Evolutionary conservation across 2,797 vertebrate species (phyloP).

Genomic region (Macroramphosus scolopax): DNA sequence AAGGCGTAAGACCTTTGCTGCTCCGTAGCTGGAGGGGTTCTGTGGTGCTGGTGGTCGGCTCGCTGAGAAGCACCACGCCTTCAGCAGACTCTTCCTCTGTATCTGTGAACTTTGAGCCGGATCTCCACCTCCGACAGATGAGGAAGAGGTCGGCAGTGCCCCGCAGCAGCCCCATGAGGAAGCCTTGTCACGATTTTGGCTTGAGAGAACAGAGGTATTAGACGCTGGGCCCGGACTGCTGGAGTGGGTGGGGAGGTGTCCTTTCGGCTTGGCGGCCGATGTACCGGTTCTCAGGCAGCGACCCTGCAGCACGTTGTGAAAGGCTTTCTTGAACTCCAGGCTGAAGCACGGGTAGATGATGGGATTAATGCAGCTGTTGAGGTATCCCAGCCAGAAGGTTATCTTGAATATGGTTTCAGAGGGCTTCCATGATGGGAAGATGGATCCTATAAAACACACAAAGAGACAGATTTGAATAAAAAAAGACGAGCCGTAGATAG

Average conservation of each 20-base stretch:
- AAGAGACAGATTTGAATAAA: slow-evolving; percentile 7
- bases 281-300: slow-evolving; percentile 78
- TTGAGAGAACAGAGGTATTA: slow-evolving; percentile 42
- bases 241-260: slow-evolving; percentile 45
- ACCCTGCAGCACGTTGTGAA: slow-evolving; percentile 85
- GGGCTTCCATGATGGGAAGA: slow-evolving; percentile 91
- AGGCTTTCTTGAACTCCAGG: slow-evolving; percentile 94
- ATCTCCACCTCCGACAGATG: slow-evolving; percentile 10
- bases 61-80: slow-evolving; percentile 82
- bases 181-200: slow-evolving; percentile 1
- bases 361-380: slow-evolving; percentile 99
- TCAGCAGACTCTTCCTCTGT: slow-evolving; percentile 82
- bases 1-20: slow-evolving; percentile 79
- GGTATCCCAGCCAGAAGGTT: slow-evolving; percentile 96
- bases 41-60: slow-evolving; percentile 26
- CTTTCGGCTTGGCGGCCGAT: slow-evolving; percentile 51
- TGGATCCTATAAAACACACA: slow-evolving; percentile 80
- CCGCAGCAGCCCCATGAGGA: slow-evolving; percentile 45
- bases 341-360: slow-evolving; percentile 97
- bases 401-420: slow-evolving; percentile 95
- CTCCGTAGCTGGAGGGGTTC: slow-evolving; percentile 18
- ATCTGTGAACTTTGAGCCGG: slow-evolving; percentile 60
- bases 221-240: slow-evolving; percentile 3
- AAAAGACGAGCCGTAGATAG: not conserved
- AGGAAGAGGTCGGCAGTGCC: slow-evolving; percentile 25